These are phyloP conservation scores for Dasypogon diadema DNA, from an alignment of 2,888 invertebrate genomes.

Conservation along the genomic window DNA sequence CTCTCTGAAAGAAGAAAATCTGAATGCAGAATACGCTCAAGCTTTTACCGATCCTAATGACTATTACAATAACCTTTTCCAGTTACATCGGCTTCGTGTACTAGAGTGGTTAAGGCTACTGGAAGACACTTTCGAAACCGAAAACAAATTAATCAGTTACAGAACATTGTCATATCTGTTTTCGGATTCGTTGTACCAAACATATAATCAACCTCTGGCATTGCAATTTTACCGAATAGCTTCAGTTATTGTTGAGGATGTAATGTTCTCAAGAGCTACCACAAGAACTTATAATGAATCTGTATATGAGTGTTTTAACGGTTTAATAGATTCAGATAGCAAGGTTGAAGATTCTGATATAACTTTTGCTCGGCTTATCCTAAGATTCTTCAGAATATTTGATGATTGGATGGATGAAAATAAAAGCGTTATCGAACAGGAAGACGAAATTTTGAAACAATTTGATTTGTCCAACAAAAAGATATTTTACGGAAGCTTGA, in stretches of 20 bases:
- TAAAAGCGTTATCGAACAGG: background rate
- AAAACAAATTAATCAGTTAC: background rate
- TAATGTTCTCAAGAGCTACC: background rate
- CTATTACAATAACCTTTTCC: background rate
- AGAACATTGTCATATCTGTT: background rate
- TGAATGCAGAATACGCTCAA: background rate
- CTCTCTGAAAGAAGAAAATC: background rate
- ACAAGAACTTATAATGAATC: background rate
- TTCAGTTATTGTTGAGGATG: background rate
- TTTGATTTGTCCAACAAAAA: background rate
- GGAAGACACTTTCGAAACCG: background rate
- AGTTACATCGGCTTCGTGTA: background rate
- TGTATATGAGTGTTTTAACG: background rate
- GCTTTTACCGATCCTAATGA: background rate
- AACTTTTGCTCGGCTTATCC: background rate
- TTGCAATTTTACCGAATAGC: background rate
- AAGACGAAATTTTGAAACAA: background rate
- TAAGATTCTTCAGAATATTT: background rate
- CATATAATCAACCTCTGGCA: background rate
- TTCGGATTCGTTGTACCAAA: background rate
- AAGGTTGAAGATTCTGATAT: background rate
- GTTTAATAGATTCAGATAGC: background rate
- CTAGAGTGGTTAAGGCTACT: background rate
- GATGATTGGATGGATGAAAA: background rate
- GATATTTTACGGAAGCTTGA: background rate